These are phyloP conservation scores for Gnatocerus cornutus DNA, from an alignment of 2,888 invertebrate species.

Conservation along the genomic window DNA sequence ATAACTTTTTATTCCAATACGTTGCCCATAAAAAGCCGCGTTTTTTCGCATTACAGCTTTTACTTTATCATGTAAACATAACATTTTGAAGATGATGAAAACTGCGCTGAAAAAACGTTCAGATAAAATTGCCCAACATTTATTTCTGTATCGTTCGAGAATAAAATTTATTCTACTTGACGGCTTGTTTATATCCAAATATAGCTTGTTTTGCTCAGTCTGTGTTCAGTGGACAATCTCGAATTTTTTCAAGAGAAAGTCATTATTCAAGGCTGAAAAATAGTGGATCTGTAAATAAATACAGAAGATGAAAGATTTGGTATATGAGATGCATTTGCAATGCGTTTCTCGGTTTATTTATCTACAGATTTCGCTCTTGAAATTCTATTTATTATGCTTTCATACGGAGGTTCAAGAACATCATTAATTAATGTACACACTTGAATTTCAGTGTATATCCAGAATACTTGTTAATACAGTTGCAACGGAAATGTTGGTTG, in stretches of 20 bases:
- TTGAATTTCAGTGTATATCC: too few relatives aligned
- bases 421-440: too few relatives aligned
- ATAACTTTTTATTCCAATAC: slow-evolving; percentile 1
- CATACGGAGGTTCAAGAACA: too few relatives aligned
- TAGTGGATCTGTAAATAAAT: background rate
- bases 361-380: too few relatives aligned
- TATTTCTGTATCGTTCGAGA: slow-evolving; percentile 30
- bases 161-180: slow-evolving; percentile 41
- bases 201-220: slow-evolving; percentile 27
- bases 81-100: slow-evolving; percentile 21
- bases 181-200: slow-evolving; percentile 40
- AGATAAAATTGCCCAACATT: slow-evolving; percentile 36
- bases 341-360: too few relatives aligned
- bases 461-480: too few relatives aligned
- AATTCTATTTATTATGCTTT: too few relatives aligned
- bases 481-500: background rate
- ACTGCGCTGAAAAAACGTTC: slow-evolving; percentile 18
- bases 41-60: slow-evolving; percentile 15
- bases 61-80: slow-evolving; percentile 33
- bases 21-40: background rate
- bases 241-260: background rate
- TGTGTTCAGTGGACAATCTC: slow-evolving; percentile 12
- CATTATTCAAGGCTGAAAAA: background rate
- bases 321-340: too few relatives aligned
- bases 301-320: too few relatives aligned